Conservation (phyloP, 2,888 invertebrate genomes). For the Spodoptera littoralis region DNA sequence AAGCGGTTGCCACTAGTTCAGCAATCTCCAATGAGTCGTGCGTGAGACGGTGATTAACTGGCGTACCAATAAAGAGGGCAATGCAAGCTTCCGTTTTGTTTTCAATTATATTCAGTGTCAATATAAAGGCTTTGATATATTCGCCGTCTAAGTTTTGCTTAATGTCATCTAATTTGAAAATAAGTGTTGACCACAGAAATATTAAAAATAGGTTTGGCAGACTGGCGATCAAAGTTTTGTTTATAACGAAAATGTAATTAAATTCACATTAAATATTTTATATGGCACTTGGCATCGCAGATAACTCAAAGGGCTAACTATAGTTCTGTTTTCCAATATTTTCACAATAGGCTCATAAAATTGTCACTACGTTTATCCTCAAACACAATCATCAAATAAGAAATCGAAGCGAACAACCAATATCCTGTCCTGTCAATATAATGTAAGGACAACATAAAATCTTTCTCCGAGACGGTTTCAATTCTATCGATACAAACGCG, state of each 20-base stretch:
- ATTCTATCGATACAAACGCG: constrained; percentile 34
- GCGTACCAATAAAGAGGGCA: constrained; percentile 23
- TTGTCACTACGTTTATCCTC: constrained; percentile 1
- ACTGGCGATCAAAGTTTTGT: no score
- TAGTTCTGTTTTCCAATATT: constrained; percentile 1
- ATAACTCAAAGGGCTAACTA: neutral
- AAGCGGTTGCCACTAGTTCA: constrained; percentile 60
- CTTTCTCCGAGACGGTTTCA: constrained; percentile 11
- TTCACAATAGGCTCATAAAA: neutral
- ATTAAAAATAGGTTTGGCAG: no score
- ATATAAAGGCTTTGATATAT: constrained; percentile 12
- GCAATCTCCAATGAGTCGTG: constrained; percentile 23
- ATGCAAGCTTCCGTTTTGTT: constrained; percentile 32
- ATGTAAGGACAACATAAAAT: constrained; percentile 1
- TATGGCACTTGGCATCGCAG: neutral
- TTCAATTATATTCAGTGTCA: constrained; percentile 33
- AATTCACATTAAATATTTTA: no score
- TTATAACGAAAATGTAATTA: no score
- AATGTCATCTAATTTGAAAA: neutral
- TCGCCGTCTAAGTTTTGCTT: constrained; percentile 8
- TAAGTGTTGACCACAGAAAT: neutral
- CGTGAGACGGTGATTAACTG: constrained; percentile 8
- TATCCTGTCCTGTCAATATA: constrained; percentile 5
- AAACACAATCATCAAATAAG: neutral
- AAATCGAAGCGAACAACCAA: constrained; percentile 5